Conservation (phyloP, 1,140 invertebrate genomes). For the Halesus radiatus region DNA sequence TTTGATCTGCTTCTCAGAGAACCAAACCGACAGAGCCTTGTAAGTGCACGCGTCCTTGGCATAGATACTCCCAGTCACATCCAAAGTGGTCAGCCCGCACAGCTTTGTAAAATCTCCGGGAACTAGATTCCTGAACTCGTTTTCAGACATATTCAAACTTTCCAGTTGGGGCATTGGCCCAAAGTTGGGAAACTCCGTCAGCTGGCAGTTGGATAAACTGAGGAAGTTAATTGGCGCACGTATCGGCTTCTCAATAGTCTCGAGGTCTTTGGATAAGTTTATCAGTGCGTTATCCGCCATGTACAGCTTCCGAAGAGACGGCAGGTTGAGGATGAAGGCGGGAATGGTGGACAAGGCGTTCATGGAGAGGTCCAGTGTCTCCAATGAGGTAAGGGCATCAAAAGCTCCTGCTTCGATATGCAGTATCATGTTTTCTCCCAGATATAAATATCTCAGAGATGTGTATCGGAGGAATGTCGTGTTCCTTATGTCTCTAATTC, state of each 20-base stretch:
- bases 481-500: conserved; percentile 71
- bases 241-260: conserved; percentile 68
- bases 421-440: conserved; percentile 74
- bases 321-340: conserved; percentile 70
- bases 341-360: conserved; percentile 73
- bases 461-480: conserved; percentile 71
- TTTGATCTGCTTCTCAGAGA: conserved; percentile 61
- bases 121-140: conserved; percentile 61
- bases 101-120: conserved; percentile 62
- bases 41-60: conserved; percentile 61
- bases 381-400: conserved; percentile 66
- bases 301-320: conserved; percentile 72
- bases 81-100: conserved; percentile 66
- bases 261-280: conserved; percentile 63
- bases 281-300: conserved; percentile 71
- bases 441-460: conserved; percentile 72
- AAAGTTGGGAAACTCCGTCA: conserved; percentile 69
- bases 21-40: conserved; percentile 63
- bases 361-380: conserved; percentile 72
- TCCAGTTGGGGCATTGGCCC: conserved; percentile 68
- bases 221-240: conserved; percentile 70
- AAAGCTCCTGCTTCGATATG: conserved; percentile 72
- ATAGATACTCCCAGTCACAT: conserved; percentile 64
- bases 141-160: conserved; percentile 67
- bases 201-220: conserved; percentile 71